Conservation (phyloP, 1,140 invertebrate species). For the Hestina assimilis region DNA sequence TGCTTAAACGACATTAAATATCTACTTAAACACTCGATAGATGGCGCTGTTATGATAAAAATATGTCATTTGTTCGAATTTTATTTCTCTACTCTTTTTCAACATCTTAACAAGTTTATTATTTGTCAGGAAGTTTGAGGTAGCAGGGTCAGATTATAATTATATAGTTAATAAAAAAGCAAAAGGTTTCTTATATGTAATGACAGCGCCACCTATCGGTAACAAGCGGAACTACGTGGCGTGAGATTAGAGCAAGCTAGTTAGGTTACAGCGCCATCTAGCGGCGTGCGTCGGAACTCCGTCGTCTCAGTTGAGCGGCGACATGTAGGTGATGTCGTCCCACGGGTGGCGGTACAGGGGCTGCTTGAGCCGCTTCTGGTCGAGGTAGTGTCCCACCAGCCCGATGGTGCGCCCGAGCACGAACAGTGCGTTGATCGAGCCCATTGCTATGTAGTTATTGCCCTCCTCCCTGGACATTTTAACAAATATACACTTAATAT, state of each 20-base stretch:
- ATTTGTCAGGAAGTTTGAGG: too few species aligned
- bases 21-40: slow-evolving; percentile 15
- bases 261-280: not conserved
- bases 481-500: too few species aligned
- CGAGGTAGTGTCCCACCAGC: slow-evolving; percentile 99
- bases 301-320: slow-evolving; percentile 72
- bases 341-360: slow-evolving; percentile 99
- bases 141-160: not conserved
- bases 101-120: too few species aligned
- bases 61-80: too few species aligned
- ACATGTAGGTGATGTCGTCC: slow-evolving; percentile 99
- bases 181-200: not conserved
- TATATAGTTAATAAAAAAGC: not conserved
- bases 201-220: slow-evolving; percentile 2
- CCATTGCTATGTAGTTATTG: slow-evolving; percentile 98
- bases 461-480: slow-evolving; percentile 91
- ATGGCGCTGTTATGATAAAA: slow-evolving; percentile 23
- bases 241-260: slow-evolving; percentile 40
- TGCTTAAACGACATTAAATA: slow-evolving; percentile 20
- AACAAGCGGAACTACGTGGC: not conserved
- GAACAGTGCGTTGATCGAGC: slow-evolving; percentile 98
- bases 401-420: slow-evolving; percentile 98
- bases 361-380: slow-evolving; percentile 99
- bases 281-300: not conserved
- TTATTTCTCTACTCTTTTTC: too few species aligned